Evolutionary conservation across 2,113 vertebrate species (phyloP).

Genomic region (Tachysurus fulvidraco): DNA sequence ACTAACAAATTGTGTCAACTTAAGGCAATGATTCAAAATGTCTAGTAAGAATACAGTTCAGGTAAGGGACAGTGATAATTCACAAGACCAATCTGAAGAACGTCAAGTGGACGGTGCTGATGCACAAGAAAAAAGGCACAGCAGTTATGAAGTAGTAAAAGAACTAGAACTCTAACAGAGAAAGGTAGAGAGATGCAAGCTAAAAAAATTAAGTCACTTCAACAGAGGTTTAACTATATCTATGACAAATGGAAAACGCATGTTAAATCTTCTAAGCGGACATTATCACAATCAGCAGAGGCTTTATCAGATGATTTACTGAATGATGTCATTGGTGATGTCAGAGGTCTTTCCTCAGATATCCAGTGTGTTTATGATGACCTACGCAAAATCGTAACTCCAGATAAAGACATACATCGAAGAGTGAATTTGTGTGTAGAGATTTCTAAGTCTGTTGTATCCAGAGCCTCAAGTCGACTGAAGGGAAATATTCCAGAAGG

Average conservation of each 20-base stretch:
- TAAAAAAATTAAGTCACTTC: constrained; percentile 14
- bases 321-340: constrained; percentile 39
- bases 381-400: not conserved
- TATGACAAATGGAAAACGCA: constrained; percentile 42
- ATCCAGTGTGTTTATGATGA: constrained; percentile 37
- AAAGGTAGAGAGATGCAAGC: constrained; percentile 30
- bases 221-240: no score
- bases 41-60: no score
- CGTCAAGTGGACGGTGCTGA: not conserved
- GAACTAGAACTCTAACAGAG: not conserved
- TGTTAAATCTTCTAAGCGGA: constrained; percentile 17
- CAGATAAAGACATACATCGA: constrained; percentile 21
- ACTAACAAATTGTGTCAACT: no score
- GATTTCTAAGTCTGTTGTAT: no score
- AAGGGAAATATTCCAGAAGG: no score
- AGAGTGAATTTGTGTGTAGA: constrained; percentile 26
- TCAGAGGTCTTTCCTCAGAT: constrained; percentile 24
- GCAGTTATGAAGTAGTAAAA: not conserved
- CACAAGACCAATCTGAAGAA: not conserved
- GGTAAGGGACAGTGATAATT: no score
- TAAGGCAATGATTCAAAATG: no score
- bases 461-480: no score
- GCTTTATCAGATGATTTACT: constrained; percentile 32
- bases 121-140: not conserved
- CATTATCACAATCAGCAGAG: constrained; percentile 34